Percentiles rank a stretch among this genome's conserved stretches.
These are phyloP conservation scores for Harpalus rufipes DNA, from an alignment of 2,888 invertebrate genomes.

Conservation along the genomic window DNA sequence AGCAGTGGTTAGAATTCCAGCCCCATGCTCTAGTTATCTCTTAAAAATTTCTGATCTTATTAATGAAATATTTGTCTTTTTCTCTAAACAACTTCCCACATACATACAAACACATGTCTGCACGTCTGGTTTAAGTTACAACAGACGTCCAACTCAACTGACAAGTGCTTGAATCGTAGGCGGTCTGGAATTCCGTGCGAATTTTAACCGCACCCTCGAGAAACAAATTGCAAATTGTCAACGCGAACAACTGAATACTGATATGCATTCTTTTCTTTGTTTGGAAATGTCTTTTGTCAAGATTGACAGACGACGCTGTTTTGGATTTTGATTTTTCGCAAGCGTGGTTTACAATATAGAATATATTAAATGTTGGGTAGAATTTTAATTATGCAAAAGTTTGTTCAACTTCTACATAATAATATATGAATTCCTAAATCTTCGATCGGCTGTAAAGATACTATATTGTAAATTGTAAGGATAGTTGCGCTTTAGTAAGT, in stretches of 20 bases:
- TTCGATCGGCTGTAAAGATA: no score
- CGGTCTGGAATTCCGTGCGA: constrained; percentile 45
- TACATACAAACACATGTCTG: neutral
- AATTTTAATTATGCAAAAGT: no score
- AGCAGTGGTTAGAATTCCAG: no score
- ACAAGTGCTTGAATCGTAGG: constrained; percentile 42
- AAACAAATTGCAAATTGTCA: constrained; percentile 52
- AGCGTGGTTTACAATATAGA: neutral
- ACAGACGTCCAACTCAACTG: constrained; percentile 35
- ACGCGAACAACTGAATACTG: constrained; percentile 37
- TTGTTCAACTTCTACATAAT: no score
- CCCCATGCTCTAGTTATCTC: no score
- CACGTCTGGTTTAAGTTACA: constrained; percentile 13
- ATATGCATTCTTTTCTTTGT: constrained; percentile 32
- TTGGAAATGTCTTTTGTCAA: neutral
- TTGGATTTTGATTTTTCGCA: neutral
- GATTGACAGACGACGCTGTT: neutral
- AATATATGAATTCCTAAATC: no score
- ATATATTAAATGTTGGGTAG: no score
- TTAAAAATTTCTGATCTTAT: neutral
- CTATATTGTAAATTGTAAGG: no score
- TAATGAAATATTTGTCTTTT: constrained; percentile 1
- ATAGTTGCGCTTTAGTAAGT: no score
- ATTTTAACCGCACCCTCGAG: constrained; percentile 48
- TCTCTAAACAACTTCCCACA: neutral